A percentile compares a stretch with the other conserved stretches of the same genome.
These are phyloP conservation scores for Aspiorhynchus laticeps DNA, from an alignment of 2,113 vertebrate species.

Conservation along the genomic window DNA sequence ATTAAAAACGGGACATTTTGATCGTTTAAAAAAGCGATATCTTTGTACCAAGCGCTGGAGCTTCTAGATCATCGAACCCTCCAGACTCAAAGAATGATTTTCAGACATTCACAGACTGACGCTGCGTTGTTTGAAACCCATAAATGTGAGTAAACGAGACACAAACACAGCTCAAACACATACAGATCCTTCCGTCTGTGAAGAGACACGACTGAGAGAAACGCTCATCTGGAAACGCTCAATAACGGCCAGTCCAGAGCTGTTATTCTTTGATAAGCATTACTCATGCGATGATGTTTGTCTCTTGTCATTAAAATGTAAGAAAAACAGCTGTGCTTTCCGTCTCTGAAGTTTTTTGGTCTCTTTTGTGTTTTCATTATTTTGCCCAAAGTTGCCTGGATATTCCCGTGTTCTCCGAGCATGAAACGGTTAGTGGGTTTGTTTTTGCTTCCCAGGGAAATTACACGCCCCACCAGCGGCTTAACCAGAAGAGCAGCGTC, in stretches of 20 bases:
- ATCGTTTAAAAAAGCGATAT: no score
- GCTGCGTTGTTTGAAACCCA: background rate
- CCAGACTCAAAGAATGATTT: no score
- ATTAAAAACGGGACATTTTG: no score
- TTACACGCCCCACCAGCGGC: constrained; percentile 5
- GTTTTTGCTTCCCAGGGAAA: constrained; percentile 27
- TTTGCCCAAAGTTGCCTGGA: background rate
- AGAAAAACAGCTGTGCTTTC: constrained; percentile 19
- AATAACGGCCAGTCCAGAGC: constrained; percentile 1
- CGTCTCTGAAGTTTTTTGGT: background rate
- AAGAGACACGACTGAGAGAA: constrained; percentile 18
- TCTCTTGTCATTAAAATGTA: constrained; percentile 18
- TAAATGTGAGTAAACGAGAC: background rate
- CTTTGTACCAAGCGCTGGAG: no score
- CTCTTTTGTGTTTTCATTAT: constrained; percentile 11
- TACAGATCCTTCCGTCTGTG: no score
- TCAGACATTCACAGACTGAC: background rate
- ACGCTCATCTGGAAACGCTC: constrained; percentile 35
- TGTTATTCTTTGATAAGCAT: constrained; percentile 34
- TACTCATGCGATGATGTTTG: constrained; percentile 33
- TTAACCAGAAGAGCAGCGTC: background rate
- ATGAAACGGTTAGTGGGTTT: constrained; percentile 19
- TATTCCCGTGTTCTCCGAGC: background rate
- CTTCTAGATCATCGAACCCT: no score
- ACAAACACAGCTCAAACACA: no score